These are phyloP conservation scores for Anagyrus pseudococci DNA, from an alignment of 2,888 invertebrate species.

Conservation along the genomic window DNA sequence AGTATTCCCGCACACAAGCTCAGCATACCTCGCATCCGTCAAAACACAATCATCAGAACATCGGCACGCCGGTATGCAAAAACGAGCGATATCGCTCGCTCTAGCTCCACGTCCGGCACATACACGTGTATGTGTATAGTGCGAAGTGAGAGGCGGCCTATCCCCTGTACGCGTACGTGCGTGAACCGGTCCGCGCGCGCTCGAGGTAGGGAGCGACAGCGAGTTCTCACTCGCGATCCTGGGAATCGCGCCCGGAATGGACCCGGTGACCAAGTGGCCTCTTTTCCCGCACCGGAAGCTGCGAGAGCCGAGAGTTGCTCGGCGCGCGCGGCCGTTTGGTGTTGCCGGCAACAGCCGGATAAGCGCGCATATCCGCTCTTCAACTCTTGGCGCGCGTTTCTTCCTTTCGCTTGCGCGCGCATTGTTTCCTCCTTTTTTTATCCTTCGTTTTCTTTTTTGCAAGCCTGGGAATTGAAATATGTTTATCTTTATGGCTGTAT, in stretches of 20 bases:
- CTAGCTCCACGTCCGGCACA: neutral
- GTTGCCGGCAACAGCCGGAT: neutral
- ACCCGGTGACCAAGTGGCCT: conserved; percentile 62
- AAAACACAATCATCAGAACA: neutral
- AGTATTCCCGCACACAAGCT: neutral
- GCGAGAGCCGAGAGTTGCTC: conserved; percentile 15
- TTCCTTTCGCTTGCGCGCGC: neutral
- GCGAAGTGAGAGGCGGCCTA: conserved; percentile 9
- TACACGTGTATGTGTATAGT: neutral
- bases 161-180: conserved; percentile 14
- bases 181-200: conserved; percentile 2
- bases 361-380: conserved; percentile 8
- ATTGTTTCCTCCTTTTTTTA: neutral
- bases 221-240: conserved; percentile 56
- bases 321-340: neutral
- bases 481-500: too few species aligned
- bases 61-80: neutral
- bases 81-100: neutral
- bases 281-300: conserved; percentile 58
- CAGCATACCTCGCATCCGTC: too few species aligned
- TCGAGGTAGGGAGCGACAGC: conserved; percentile 15
- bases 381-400: neutral
- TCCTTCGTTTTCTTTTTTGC: too few species aligned
- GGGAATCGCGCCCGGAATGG: conserved; percentile 57
- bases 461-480: too few species aligned